Conservation (phyloP, 2,797 vertebrate genomes). For the Falco peregrinus region DNA sequence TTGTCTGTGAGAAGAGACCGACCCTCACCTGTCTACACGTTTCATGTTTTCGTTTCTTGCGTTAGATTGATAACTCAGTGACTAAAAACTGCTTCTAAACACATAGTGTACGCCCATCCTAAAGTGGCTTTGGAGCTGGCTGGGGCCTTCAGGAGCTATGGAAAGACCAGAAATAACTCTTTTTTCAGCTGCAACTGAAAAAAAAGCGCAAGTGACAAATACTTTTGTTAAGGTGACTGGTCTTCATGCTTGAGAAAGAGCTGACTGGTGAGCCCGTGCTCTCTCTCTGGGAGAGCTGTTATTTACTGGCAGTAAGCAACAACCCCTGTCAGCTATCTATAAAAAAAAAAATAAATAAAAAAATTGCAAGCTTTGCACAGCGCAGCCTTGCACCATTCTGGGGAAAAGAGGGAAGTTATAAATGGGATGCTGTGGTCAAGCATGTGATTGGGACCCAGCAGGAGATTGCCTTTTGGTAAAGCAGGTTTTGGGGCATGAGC, state of each 20-base stretch:
- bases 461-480: neutral
- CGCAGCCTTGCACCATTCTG: neutral
- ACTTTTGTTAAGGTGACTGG: neutral
- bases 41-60: neutral
- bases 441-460: neutral
- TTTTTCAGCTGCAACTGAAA: neutral
- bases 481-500: neutral
- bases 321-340: neutral
- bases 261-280: neutral
- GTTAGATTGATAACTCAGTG: neutral
- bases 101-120: neutral
- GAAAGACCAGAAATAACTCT: neutral
- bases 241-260: neutral
- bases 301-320: neutral
- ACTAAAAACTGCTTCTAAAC: neutral
- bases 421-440: neutral
- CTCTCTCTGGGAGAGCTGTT: neutral
- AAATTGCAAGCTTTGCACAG: neutral
- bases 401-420: neutral
- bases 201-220: neutral
- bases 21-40: too few relatives aligned
- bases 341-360: neutral
- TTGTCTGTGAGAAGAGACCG: too few relatives aligned
- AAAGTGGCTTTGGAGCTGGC: neutral
- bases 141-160: neutral